A percentile compares a stretch with the other conserved stretches of the same genome.
phyloP scores from a whole-genome alignment of 2,113 vertebrate genomes.

The Cephalopholis sonnerati region DNA sequence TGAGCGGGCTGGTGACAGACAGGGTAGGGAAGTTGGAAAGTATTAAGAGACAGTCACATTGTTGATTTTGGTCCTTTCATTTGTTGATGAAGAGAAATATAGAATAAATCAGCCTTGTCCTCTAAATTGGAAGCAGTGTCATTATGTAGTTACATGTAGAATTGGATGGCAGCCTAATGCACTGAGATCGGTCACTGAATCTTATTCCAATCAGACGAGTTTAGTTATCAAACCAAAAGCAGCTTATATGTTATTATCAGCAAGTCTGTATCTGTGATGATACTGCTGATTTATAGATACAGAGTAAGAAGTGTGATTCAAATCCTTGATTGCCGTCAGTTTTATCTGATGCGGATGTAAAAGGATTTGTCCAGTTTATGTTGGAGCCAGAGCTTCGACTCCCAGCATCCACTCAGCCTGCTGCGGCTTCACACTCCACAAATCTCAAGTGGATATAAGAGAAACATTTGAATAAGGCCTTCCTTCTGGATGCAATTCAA shows the following conservation, averaged over 20 bases:
- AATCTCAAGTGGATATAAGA: constrained; percentile 9
- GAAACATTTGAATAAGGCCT: not conserved
- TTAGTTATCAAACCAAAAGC: not conserved
- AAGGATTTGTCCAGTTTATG: not conserved
- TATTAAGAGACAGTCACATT: too few relatives aligned
- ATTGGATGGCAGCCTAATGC: not conserved
- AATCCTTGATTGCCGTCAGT: not conserved
- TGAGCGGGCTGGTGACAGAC: too few relatives aligned
- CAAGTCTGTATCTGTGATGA: not conserved
- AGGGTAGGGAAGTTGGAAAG: too few relatives aligned
- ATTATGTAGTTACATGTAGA: too few relatives aligned
- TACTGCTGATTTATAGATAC: not conserved
- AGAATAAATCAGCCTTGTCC: too few relatives aligned
- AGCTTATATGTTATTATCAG: not conserved
- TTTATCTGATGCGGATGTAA: not conserved
- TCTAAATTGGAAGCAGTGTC: not conserved
- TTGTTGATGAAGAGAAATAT: too few relatives aligned
- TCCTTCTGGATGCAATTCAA: not conserved
- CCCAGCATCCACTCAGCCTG: not conserved
- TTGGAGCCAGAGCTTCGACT: not conserved
- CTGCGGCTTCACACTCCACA: not conserved
- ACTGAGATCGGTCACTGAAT: not conserved
- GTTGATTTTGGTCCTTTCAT: too few relatives aligned
- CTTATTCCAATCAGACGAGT: not conserved
- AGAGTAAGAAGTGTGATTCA: not conserved